phyloP scores from a whole-genome alignment of 2,888 invertebrate species.

The Dicycla oo region DNA sequence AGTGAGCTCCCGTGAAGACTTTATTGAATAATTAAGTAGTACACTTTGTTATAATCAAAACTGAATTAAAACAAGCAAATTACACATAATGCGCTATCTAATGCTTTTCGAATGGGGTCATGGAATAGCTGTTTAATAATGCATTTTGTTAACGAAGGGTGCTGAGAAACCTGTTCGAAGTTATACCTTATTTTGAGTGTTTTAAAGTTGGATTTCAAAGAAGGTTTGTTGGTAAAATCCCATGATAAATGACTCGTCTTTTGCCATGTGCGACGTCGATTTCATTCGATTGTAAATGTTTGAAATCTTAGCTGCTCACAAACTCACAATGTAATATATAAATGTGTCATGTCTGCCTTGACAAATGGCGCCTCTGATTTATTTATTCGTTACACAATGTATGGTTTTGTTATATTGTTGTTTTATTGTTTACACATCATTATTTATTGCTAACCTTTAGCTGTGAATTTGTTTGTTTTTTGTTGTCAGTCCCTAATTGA shows the following conservation, averaged over 20 bases:
- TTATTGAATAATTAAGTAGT: slow-evolving; percentile 85
- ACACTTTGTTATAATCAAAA: slow-evolving; percentile 88
- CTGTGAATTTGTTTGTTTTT: slow-evolving; percentile 27
- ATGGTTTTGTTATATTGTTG: slow-evolving; percentile 32
- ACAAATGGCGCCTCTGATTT: slow-evolving; percentile 63
- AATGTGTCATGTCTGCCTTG: slow-evolving; percentile 54
- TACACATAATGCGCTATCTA: slow-evolving; percentile 83
- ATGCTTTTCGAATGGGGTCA: slow-evolving; percentile 87
- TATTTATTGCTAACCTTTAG: slow-evolving; percentile 56
- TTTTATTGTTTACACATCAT: slow-evolving; percentile 50
- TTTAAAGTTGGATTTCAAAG: slow-evolving; percentile 45
- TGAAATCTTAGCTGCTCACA: slow-evolving; percentile 70
- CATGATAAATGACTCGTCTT: slow-evolving; percentile 79
- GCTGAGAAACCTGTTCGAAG: slow-evolving; percentile 18
- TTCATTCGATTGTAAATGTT: slow-evolving; percentile 78
- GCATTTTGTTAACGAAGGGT: slow-evolving; percentile 78
- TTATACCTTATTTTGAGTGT: slow-evolving; percentile 44
- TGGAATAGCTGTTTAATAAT: slow-evolving; percentile 85
- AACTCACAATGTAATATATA: slow-evolving; percentile 60
- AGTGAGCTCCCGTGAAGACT: slow-evolving; percentile 38
- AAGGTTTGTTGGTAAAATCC: slow-evolving; percentile 66
- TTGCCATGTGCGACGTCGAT: slow-evolving; percentile 76
- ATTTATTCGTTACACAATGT: slow-evolving; percentile 55
- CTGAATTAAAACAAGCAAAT: slow-evolving; percentile 89
- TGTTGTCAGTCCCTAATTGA: slow-evolving; percentile 28